These are phyloP conservation scores for Alauda arvensis DNA, from an alignment of 2,797 vertebrate species.

Conservation along the genomic window DNA sequence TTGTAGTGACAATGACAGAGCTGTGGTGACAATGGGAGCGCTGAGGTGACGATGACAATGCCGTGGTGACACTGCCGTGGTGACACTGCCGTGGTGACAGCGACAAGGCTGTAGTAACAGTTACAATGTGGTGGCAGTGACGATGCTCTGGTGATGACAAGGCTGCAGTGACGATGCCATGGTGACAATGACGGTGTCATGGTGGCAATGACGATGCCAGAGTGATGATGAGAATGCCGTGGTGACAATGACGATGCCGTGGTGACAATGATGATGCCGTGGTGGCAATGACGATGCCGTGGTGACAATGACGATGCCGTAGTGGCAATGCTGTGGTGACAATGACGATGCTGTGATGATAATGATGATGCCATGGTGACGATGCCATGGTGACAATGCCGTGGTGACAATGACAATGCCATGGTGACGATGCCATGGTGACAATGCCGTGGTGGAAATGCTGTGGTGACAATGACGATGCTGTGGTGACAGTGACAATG, in stretches of 20 bases:
- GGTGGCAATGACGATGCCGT: not conserved
- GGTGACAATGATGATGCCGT: not conserved
- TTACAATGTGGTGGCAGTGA: not conserved
- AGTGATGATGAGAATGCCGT: not conserved
- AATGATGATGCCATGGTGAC: not conserved
- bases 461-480: not conserved
- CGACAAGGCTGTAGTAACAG: too few species aligned
- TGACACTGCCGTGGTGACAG: too few species aligned
- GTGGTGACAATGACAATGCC: accelerated
- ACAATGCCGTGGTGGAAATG: too few species aligned
- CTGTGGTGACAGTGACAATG: accelerated
- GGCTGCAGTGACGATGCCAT: accelerated
- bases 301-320: too few species aligned
- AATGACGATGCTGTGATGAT: not conserved
- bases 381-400: accelerated
- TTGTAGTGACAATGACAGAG: accelerated
- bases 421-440: too few species aligned
- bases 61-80: too few species aligned
- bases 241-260: accelerated
- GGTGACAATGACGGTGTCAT: not conserved
- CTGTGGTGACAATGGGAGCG: too few species aligned
- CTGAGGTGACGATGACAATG: accelerated
- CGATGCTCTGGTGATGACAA: too few species aligned
- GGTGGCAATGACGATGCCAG: not conserved
- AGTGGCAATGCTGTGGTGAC: too few species aligned